Conservation (phyloP, 2,888 invertebrate genomes). For the Agonum fuliginosum region DNA sequence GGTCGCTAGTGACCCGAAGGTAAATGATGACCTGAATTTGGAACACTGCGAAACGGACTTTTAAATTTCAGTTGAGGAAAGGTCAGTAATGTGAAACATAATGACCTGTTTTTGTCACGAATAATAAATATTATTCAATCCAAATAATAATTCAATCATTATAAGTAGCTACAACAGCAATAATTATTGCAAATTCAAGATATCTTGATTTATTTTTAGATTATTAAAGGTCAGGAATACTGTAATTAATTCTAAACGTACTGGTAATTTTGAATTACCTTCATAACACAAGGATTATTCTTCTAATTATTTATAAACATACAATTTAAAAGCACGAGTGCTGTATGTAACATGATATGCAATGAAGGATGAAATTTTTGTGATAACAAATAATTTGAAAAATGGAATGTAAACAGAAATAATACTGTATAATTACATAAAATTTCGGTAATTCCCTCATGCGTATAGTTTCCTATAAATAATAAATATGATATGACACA, state of each 20-base stretch:
- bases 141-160: no score
- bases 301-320: neutral
- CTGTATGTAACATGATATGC: neutral
- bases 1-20: slow-evolving; percentile 31
- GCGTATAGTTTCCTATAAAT: slow-evolving; percentile 12
- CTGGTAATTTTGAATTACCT: neutral
- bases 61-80: slow-evolving; percentile 3
- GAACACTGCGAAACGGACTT: neutral
- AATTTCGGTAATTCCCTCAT: neutral
- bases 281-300: neutral
- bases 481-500: neutral
- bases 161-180: no score
- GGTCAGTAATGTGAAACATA: neutral
- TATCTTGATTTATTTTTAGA: no score
- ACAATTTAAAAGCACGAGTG: neutral
- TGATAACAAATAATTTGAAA: neutral
- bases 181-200: no score
- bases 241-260: neutral
- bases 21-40: slow-evolving; percentile 29
- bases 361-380: slow-evolving; percentile 17
- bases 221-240: neutral
- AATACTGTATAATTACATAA: neutral
- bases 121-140: no score
- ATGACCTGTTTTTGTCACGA: no score
- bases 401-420: neutral